Conservation (phyloP, 2,797 vertebrate species). For the Lacerta bilineata region DNA sequence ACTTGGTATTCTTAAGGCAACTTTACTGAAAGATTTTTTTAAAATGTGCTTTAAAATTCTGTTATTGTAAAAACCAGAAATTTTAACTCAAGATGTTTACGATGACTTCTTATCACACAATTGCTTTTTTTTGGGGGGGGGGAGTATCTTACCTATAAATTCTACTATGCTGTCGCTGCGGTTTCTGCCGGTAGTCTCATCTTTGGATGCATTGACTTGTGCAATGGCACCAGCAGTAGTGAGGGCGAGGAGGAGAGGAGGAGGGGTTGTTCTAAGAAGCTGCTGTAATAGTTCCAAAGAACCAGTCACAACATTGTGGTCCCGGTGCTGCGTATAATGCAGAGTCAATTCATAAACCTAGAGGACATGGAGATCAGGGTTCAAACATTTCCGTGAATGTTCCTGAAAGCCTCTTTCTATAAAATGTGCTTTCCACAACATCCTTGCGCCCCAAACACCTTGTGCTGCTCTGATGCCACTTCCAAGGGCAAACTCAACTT, state of each 20-base stretch:
- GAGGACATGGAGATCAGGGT: neutral
- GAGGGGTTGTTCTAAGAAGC: slow-evolving; percentile 91
- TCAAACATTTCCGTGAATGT: neutral
- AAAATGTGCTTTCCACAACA: neutral
- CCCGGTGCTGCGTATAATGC: slow-evolving; percentile 94
- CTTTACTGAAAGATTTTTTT: slow-evolving; percentile 1
- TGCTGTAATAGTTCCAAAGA: slow-evolving; percentile 95
- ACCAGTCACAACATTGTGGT: slow-evolving; percentile 97
- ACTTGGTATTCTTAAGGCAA: neutral
- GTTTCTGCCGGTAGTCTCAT: slow-evolving; percentile 82
- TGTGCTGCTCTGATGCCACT: neutral
- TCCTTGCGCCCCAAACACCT: neutral
- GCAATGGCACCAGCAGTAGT: slow-evolving; percentile 85
- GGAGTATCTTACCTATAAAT: slow-evolving; percentile 87
- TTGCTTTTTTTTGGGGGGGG: neutral
- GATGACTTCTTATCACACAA: rapidly evolving
- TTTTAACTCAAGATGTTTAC: neutral
- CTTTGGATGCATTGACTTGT: slow-evolving; percentile 83
- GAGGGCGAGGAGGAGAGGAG: slow-evolving; percentile 90
- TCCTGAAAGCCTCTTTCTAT: neutral
- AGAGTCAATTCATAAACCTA: slow-evolving; percentile 96
- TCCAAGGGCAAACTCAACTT: neutral
- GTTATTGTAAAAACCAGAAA: neutral
- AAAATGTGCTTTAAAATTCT: neutral
- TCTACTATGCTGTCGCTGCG: slow-evolving; percentile 95